These are phyloP conservation scores for Drosophila birchii DNA, from an alignment of 2,888 invertebrate species.

Conservation along the genomic window DNA sequence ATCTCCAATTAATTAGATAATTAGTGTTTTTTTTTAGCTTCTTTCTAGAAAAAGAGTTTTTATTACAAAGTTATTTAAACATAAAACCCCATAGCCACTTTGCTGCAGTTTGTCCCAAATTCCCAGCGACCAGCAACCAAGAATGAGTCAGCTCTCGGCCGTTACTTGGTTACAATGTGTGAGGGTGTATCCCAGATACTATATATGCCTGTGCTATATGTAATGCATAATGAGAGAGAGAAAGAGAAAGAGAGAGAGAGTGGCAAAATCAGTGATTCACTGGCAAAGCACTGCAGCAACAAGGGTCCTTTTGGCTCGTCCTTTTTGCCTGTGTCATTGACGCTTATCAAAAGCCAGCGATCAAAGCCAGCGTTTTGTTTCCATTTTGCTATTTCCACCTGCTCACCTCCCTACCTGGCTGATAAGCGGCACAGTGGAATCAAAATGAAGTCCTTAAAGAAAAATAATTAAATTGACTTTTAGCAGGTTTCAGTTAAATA, in stretches of 20 bases:
- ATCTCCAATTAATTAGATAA: neutral
- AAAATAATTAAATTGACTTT: neutral
- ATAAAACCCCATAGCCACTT: neutral
- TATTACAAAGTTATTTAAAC: neutral
- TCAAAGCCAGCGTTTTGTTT: constrained; percentile 58
- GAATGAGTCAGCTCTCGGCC: constrained; percentile 20
- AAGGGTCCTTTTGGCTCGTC: constrained; percentile 19
- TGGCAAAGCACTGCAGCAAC: constrained; percentile 12
- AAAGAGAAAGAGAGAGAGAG: constrained; percentile 15
- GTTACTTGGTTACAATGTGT: constrained; percentile 14
- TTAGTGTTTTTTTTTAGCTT: neutral
- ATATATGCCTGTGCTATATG: neutral
- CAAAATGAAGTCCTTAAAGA: neutral
- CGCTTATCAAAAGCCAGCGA: constrained; percentile 68
- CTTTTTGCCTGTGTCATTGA: constrained; percentile 42
- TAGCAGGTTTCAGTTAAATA: neutral
- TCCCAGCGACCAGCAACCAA: neutral
- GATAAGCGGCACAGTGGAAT: constrained; percentile 7
- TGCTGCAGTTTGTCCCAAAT: constrained; percentile 9
- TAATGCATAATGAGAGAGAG: constrained; percentile 21
- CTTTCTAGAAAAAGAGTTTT: neutral
- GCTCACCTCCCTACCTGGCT: neutral
- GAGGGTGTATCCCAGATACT: neutral
- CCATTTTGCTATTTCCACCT: constrained; percentile 28
- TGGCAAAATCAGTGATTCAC: constrained; percentile 28